Evolutionary conservation across 2,888 invertebrate genomes (phyloP).

Genomic region (Capitulum mitella): DNA sequence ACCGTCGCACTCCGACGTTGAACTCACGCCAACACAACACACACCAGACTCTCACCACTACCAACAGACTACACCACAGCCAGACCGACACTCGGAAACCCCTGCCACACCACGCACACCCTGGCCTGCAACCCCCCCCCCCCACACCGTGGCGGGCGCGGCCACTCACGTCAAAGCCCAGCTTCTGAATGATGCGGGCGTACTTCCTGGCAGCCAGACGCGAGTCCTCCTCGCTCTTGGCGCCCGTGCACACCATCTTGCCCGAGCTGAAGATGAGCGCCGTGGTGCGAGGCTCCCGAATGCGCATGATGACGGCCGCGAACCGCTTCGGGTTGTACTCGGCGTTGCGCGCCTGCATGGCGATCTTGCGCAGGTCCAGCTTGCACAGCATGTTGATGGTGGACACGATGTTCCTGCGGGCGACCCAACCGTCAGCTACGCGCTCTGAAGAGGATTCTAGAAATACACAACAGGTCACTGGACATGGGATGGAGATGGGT

Average conservation of each 20-base stretch:
- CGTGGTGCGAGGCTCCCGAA: slow-evolving; percentile 71
- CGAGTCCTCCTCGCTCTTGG: slow-evolving; percentile 73
- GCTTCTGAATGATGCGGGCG: slow-evolving; percentile 71
- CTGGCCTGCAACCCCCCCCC: too few species aligned
- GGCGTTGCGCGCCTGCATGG: slow-evolving; percentile 93
- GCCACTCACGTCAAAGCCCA: slow-evolving; percentile 59
- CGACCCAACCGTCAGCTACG: slow-evolving; percentile 1
- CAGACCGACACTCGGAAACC: too few species aligned
- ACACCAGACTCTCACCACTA: too few species aligned
- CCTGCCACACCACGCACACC: too few species aligned
- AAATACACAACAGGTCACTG: too few species aligned
- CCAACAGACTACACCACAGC: too few species aligned
- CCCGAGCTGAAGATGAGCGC: slow-evolving; percentile 59
- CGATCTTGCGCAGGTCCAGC: slow-evolving; percentile 92
- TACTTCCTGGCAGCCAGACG: slow-evolving; percentile 71
- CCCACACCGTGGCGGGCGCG: background rate
- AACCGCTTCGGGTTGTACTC: slow-evolving; percentile 99
- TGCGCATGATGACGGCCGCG: slow-evolving; percentile 95
- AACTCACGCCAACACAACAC: too few species aligned
- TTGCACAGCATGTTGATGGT: slow-evolving; percentile 94
- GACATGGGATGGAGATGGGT: too few species aligned
- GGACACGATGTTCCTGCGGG: slow-evolving; percentile 86
- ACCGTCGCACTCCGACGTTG: too few species aligned
- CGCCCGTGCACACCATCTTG: slow-evolving; percentile 82
- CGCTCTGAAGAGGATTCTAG: too few species aligned